Evolutionary conservation across 2,797 vertebrate species (phyloP).

Genomic region (Gobionotothen gibberifrons): DNA sequence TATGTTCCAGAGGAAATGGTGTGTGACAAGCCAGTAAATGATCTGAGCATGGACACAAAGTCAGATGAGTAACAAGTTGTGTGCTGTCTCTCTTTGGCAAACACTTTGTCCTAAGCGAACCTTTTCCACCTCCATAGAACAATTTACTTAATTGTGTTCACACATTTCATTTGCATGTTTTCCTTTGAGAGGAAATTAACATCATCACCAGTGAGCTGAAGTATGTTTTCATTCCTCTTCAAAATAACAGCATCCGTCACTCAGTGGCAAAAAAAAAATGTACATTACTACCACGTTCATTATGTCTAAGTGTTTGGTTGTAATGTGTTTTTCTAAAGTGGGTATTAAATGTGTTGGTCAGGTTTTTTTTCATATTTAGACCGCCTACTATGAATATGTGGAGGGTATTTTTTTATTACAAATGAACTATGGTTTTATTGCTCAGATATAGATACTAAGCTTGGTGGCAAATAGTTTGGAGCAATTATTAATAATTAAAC

Average conservation of each 20-base stretch:
- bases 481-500: slow-evolving; percentile 18
- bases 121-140: slow-evolving; percentile 63
- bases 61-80: slow-evolving; percentile 73
- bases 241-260: slow-evolving; percentile 77
- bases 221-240: slow-evolving; percentile 85
- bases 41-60: slow-evolving; percentile 45
- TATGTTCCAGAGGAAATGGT: slow-evolving; percentile 40
- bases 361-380: slow-evolving; percentile 52
- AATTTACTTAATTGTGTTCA: slow-evolving; percentile 76
- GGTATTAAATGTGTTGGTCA: slow-evolving; percentile 66
- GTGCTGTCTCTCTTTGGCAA: slow-evolving; percentile 55
- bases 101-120: slow-evolving; percentile 67
- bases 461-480: slow-evolving; percentile 24
- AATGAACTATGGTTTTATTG: slow-evolving; percentile 21
- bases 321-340: slow-evolving; percentile 78
- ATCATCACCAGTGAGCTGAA: slow-evolving; percentile 80
- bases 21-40: slow-evolving; percentile 58
- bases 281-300: slow-evolving; percentile 77
- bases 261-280: slow-evolving; percentile 58
- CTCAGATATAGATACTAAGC: slow-evolving; percentile 25
- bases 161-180: slow-evolving; percentile 83
- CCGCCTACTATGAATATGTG: slow-evolving; percentile 32
- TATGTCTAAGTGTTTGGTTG: slow-evolving; percentile 81
- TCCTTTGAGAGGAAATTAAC: slow-evolving; percentile 82
- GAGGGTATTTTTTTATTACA: slow-evolving; percentile 34